These are phyloP conservation scores for Crocuta crocuta DNA, from an alignment of 2,113 vertebrate genomes.

Conservation along the genomic window DNA sequence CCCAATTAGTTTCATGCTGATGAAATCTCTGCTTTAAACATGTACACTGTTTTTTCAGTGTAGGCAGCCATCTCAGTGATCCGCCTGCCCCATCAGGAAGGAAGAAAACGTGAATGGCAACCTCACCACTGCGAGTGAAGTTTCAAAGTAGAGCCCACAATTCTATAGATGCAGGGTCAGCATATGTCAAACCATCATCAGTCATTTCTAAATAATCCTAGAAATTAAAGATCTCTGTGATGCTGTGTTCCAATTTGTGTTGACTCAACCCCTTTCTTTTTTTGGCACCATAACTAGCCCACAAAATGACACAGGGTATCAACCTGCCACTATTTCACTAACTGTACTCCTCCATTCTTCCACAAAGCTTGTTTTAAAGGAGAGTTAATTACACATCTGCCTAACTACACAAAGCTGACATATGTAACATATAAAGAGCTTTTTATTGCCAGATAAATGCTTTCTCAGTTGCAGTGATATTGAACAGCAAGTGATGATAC, in stretches of 20 bases:
- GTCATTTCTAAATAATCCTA: not conserved
- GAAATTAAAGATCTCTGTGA: constrained; percentile 32
- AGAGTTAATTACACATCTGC: constrained; percentile 70
- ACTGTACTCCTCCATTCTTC: not conserved
- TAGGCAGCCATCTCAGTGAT: not conserved
- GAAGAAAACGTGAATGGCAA: not conserved
- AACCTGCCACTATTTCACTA: constrained; percentile 31
- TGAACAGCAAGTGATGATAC: constrained; percentile 18
- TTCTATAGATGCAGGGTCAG: not conserved
- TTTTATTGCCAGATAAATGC: constrained; percentile 65
- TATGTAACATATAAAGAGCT: constrained; percentile 66
- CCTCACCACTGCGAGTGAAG: not conserved
- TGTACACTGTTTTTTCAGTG: not conserved
- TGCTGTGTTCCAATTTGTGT: not conserved
- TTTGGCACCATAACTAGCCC: not conserved
- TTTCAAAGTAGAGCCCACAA: not conserved
- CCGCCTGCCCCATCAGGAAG: not conserved
- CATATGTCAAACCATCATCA: not conserved
- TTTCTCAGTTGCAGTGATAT: constrained; percentile 71
- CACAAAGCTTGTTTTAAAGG: constrained; percentile 63
- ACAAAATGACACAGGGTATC: not conserved
- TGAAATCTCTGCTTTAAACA: not conserved
- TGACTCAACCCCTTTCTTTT: not conserved
- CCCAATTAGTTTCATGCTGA: not conserved
- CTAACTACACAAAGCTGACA: constrained; percentile 67